These are phyloP conservation scores for Lissonota sp. DNA, from an alignment of 2,888 invertebrate genomes.

Conservation along the genomic window DNA sequence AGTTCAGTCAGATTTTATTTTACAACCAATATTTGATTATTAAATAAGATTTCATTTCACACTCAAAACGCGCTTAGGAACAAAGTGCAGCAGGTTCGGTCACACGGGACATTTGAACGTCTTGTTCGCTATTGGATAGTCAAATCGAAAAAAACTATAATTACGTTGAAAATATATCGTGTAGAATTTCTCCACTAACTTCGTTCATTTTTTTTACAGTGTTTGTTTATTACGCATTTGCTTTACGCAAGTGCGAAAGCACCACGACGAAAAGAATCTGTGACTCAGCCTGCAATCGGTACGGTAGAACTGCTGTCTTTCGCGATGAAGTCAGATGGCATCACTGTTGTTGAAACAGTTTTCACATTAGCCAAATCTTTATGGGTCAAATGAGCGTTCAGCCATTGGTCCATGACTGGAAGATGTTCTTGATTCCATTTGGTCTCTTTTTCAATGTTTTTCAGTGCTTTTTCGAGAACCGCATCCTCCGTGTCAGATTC, in stretches of 20 bases:
- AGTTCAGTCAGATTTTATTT: constrained; percentile 40
- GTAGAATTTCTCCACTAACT: not conserved
- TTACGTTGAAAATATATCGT: constrained; percentile 39
- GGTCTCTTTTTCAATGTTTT: constrained; percentile 90
- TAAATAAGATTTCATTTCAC: constrained; percentile 49
- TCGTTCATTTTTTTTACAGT: not conserved
- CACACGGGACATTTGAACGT: not conserved
- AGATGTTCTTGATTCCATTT: constrained; percentile 91
- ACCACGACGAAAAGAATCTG: not conserved
- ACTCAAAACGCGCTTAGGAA: constrained; percentile 31
- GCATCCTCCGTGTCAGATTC: constrained; percentile 91
- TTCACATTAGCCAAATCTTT: constrained; percentile 41
- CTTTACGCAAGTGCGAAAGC: not conserved
- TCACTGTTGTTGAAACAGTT: not conserved
- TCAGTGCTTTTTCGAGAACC: constrained; percentile 89
- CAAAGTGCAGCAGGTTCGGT: constrained; percentile 40
- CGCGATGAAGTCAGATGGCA: constrained; percentile 8
- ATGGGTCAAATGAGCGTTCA: constrained; percentile 85
- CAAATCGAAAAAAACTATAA: constrained; percentile 7
- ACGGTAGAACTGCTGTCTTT: constrained; percentile 15
- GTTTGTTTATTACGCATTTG: constrained; percentile 7
- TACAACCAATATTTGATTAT: constrained; percentile 27
- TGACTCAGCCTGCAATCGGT: constrained; percentile 45
- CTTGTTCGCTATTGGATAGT: not conserved
- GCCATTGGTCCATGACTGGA: constrained; percentile 90